phyloP scores from a whole-genome alignment of 1,140 invertebrate genomes.

The Sesamia nonagrioides region DNA sequence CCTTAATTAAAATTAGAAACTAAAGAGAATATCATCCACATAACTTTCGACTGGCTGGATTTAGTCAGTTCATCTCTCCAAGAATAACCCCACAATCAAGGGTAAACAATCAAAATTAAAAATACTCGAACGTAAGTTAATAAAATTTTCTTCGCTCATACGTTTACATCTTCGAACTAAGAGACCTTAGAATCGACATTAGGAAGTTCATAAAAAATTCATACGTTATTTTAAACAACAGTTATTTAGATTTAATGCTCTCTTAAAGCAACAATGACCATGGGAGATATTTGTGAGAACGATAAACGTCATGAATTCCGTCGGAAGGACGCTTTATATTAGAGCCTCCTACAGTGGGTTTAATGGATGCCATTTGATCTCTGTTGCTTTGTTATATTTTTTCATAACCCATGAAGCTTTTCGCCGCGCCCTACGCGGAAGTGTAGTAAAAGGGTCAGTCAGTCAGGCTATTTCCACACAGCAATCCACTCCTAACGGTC shows the following conservation, averaged over 20 bases:
- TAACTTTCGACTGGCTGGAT: no score
- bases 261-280: constrained; percentile 46
- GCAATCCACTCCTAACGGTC: constrained; percentile 18
- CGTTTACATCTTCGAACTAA: constrained; percentile 1
- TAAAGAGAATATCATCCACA: no score
- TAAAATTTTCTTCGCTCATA: constrained; percentile 26
- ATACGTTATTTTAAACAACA: constrained; percentile 39
- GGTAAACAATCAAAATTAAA: constrained; percentile 18
- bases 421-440: constrained; percentile 51
- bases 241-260: constrained; percentile 37
- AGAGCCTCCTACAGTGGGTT: background rate
- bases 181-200: constrained; percentile 41
- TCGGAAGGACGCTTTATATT: constrained; percentile 9
- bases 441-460: constrained; percentile 55
- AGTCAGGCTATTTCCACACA: constrained; percentile 49
- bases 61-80: background rate
- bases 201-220: constrained; percentile 47
- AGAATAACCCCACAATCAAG: background rate
- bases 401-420: constrained; percentile 24
- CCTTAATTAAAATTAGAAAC: no score
- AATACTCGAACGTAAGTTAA: constrained; percentile 12
- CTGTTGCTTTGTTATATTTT: constrained; percentile 1
- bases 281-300: constrained; percentile 44
- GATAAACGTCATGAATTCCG: constrained; percentile 28
- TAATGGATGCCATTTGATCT: constrained; percentile 18